A percentile compares a stretch with the other conserved stretches of the same genome.
Conservation (phyloP, 2,888 invertebrate genomes). For the Rhimphoctona megacephalus region DNA sequence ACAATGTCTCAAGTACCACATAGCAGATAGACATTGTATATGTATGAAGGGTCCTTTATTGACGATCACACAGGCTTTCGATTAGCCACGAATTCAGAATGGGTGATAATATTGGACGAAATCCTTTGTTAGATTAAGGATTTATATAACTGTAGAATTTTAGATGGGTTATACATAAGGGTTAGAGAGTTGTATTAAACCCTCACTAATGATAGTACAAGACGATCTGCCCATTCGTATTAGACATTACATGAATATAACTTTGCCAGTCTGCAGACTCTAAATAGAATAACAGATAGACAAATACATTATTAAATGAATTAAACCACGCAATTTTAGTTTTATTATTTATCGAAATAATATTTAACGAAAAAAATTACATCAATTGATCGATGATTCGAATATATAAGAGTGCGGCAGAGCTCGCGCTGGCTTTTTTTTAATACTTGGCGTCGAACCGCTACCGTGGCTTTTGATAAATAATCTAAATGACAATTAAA, state of each 20-base stretch:
- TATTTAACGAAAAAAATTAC: no score
- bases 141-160: constrained; percentile 3
- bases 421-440: no score
- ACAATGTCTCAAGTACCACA: neutral
- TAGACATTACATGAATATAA: neutral
- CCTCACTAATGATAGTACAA: neutral
- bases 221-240: neutral
- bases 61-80: constrained; percentile 22
- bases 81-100: constrained; percentile 47
- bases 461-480: no score
- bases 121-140: constrained; percentile 22
- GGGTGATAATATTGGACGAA: constrained; percentile 12
- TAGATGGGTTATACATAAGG: neutral
- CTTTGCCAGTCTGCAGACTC: neutral
- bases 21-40: neutral
- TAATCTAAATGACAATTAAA: no score
- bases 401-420: no score
- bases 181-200: neutral
- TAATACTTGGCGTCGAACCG: no score
- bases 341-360: no score
- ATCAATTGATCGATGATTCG: no score
- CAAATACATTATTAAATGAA: neutral
- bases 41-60: neutral
- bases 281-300: neutral
- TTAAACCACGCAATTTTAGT: no score